Base-by-base conservation (phyloP, 2,797 vertebrate genomes). In the Cyclura pinguis region DNA sequence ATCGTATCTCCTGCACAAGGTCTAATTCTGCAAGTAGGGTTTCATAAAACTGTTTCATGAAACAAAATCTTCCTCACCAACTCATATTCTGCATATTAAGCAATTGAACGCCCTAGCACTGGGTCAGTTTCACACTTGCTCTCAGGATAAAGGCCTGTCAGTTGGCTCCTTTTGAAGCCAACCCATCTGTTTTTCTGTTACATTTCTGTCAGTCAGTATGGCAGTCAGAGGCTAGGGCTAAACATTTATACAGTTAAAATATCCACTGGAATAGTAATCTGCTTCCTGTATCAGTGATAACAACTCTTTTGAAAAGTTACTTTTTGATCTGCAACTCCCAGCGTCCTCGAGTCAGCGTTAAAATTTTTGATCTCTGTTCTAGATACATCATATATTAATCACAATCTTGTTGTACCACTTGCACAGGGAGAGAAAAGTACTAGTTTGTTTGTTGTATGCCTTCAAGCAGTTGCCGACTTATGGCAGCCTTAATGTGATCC, bases 11-110 rank as follows among this genome's bases (percentile, higher is more conserved):
- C 73, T 29, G 35, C 42, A 42, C 50, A 83, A 77, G 64, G 86
- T 88, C 29, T 32, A 76, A 90, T 76, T 87, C 85, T 77, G 73
- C 35, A 78, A 87, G 62, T 69, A 87, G 20, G 35, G 62, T 84
- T 94, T 72, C 83, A 69, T 0, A 62, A 88, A 52, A 64, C 83
- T 32, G 42, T 78, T 90, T 90, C 92, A 85, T 10, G 42, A 73
- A 87, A 74, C 1, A 81, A 77, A 0, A 0, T 62, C 84, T 82
- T 32, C 74, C 59, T 78, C 50, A 82, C 73, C 6, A 47, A 50
- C 27, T 89, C 32, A 78, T 88, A 72, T 88, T 88, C 90, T 38
- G 35, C 59, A 72, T 78, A 47, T 84, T 84, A 84, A 84, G 86
- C 86, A 1, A 50, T 73, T 77, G 69, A 91, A 82, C 32, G 24